Evolutionary conservation across 1,140 invertebrate genomes (phyloP).

Genomic region (Achroia grisella): DNA sequence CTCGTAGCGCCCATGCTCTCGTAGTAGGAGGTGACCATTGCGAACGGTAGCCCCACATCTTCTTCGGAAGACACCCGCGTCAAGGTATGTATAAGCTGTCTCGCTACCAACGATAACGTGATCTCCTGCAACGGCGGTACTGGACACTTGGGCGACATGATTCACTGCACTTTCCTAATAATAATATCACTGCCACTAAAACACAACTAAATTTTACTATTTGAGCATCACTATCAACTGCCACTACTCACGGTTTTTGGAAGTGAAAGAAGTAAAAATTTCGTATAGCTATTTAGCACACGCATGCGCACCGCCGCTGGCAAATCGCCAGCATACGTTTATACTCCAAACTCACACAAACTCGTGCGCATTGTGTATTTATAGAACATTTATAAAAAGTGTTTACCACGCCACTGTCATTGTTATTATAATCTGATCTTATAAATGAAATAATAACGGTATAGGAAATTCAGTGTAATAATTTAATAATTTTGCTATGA

Average conservation of each 20-base stretch:
- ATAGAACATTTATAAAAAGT: conserved; percentile 68
- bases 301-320: conserved; percentile 50
- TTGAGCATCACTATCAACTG: conserved; percentile 39
- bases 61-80: conserved; percentile 66
- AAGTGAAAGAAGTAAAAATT: conserved; percentile 58
- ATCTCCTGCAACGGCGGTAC: conserved; percentile 62
- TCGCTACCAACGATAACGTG: conserved; percentile 62
- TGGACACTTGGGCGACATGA: conserved; percentile 69
- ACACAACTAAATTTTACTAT: conserved; percentile 27
- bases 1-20: conserved; percentile 73
- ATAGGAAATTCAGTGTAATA: too few relatives aligned
- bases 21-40: conserved; percentile 75
- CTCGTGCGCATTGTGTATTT: conserved; percentile 47
- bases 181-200: conserved; percentile 29
- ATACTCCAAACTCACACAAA: conserved; percentile 63
- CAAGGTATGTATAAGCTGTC: conserved; percentile 66
- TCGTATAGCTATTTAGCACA: conserved; percentile 45
- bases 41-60: conserved; percentile 73
- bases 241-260: conserved; percentile 37
- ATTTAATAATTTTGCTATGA: too few relatives aligned
- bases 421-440: conserved; percentile 22
- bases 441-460: neutral
- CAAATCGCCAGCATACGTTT: conserved; percentile 49
- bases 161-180: conserved; percentile 27
- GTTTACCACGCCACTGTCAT: conserved; percentile 41